Evolutionary conservation across 2,888 invertebrate genomes (phyloP), one percentile per base, ranked within the genome.

Genomic region (Gortyna flavago): DNA sequence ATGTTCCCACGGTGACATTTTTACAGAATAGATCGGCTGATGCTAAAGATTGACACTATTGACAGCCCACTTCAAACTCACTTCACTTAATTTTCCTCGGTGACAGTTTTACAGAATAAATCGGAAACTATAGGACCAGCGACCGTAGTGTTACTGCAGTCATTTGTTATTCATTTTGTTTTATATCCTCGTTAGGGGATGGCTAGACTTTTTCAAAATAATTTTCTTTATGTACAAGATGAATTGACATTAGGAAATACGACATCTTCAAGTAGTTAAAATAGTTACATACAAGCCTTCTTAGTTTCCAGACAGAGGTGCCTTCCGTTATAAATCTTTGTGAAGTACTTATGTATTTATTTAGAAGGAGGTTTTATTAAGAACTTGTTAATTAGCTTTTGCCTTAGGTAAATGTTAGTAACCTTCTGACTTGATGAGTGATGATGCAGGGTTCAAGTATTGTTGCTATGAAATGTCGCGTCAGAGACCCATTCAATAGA

Each of bases 321-420:
- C 11, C 25, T 61, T 25, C 21, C 44, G 25, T 38, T 82, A 38
- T 64, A 67, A 79, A 81, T 73, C 81, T 38, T 38, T 54, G 7
- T 41, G 16, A 67, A 44, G n/a, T 61, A n/a, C n/a, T n/a, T n/a
- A 35, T 35, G 35, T 35, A 79, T 59, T 59, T 62, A 81, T 54
- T 62, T 67, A 61, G 29, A 66, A 44, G 32, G 35, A 66, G 66
- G 29, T 64, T 64, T 79, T 65, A 57, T 65, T 66, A 51, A 7
- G 21, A 32, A 16, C 13, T 41, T 77, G 51, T 51, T 75, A 41
- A 62, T 76, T 76, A 41, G 76, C 62, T 41, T 41, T n/a, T 67
- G 32, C 9, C 25, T 35, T 35, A 38, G 21, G 59, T 77, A 51
- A 66, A 77, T 77, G 51, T 35, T 35, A 54, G 32, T 44, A 68